Evolutionary conservation across 2,797 vertebrate species (phyloP), one percentile per base, ranked within the genome.

Genomic region (Coranthus polyacanthus): DNA sequence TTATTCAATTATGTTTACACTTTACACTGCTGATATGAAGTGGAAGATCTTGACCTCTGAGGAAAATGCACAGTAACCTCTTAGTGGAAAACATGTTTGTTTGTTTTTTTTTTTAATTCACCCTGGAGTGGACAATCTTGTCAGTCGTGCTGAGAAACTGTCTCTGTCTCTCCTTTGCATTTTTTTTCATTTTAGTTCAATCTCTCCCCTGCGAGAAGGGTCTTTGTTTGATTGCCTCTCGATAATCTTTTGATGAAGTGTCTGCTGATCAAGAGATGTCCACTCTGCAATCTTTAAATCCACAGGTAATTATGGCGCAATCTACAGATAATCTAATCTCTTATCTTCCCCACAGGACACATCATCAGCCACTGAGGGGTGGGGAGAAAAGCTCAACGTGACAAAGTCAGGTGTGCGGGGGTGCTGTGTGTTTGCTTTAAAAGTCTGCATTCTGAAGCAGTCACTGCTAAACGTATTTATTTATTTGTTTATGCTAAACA

Each of bases 261-360:
- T 75, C 79, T 85, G 71, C 59, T 72, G 81, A 89, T 89, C 68
- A 81, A 80, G 68, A 88, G 82, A 89, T 85, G 84, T 79, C 87
- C 74, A 87, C 68, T 69, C 67, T 67, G 66, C 80, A 79, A 89
- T 90, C 85, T 88, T 81, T 43, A 89, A 84, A 81, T 90, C 85
- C 87, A 73, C 78, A 82, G 43, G 63, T 91, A 91, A 93, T 91
- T 91, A 91, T 72, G 52, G 45, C 37, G 63, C 74, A 83, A 91
- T 93, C 78, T 69, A 29, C 43, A 75, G 88, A 90, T 88, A 87
- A 90, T 88, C 88, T 84, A 89, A 92, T 89, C 87, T 82, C 50
- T 82, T 63, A 72, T 75, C 65, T 68, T 26, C 54, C 51, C 78
- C 67, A 65, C 70, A 74, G 64, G 73, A 75, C 61, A 72, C 52